Evolutionary conservation across 2,797 vertebrate species (phyloP).

Genomic region (Brachymystax lenok): DNA sequence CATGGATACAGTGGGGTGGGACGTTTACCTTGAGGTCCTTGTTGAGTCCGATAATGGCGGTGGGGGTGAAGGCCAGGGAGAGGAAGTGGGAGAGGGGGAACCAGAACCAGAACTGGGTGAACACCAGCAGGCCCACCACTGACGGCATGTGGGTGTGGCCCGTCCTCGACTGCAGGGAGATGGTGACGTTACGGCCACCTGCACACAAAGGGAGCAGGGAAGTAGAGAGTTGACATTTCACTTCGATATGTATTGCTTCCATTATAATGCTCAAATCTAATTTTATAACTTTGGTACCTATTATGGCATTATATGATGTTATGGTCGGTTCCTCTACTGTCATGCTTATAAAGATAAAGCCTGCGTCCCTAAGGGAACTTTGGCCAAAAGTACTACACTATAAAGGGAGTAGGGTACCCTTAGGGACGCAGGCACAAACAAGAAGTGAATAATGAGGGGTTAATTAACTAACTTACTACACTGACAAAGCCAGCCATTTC

Average conservation of each 20-base stretch:
- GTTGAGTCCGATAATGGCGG: slow-evolving; percentile 97
- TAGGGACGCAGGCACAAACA: no score
- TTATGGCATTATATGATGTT: no score
- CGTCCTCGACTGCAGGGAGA: slow-evolving; percentile 96
- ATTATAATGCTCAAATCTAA: no score
- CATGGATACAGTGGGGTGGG: background rate
- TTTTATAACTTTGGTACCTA: no score
- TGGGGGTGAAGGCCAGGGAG: slow-evolving; percentile 94
- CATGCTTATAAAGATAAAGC: no score
- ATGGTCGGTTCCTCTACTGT: no score
- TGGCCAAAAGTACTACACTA: no score
- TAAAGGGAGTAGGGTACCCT: no score
- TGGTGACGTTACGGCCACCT: slow-evolving; percentile 97
- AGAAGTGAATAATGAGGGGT: no score
- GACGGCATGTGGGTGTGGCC: slow-evolving; percentile 99
- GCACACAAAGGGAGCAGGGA: background rate
- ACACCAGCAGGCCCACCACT: slow-evolving; percentile 95
- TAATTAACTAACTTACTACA: background rate
- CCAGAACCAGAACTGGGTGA: slow-evolving; percentile 99
- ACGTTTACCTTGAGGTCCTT: slow-evolving; percentile 94
- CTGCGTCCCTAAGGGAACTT: no score
- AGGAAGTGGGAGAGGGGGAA: slow-evolving; percentile 97
- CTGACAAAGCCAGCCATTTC: background rate
- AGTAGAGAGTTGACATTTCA: no score
- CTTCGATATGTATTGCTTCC: no score